Evolutionary conservation across 1,140 invertebrate species (phyloP).

Genomic region (Magallana angulata): DNA sequence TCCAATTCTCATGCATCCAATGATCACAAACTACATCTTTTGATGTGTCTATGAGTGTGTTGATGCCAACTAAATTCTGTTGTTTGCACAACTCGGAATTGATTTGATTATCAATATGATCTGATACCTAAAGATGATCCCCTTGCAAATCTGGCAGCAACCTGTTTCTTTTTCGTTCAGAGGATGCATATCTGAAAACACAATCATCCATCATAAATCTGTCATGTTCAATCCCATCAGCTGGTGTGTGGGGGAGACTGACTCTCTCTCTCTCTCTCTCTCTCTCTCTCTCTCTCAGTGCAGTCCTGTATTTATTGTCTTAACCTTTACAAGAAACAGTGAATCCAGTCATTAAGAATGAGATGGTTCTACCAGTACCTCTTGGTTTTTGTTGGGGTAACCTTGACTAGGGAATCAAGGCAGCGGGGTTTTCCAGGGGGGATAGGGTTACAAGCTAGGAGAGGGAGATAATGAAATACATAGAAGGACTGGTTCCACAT

Average conservation of each 20-base stretch:
- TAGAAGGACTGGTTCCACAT: not conserved
- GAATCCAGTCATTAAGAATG: not conserved
- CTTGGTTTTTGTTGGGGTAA: not conserved
- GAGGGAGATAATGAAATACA: not conserved
- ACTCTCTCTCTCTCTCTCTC: not conserved
- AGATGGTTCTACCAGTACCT: too few species aligned
- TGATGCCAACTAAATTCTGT: not conserved
- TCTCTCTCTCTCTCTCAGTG: not conserved
- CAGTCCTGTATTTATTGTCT: not conserved
- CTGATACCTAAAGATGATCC: not conserved
- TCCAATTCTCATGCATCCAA: too few species aligned
- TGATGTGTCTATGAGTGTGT: too few species aligned
- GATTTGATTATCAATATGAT: not conserved
- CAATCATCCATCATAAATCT: constrained; percentile 22
- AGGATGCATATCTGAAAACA: not conserved
- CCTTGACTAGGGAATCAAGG: not conserved
- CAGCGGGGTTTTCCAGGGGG: not conserved
- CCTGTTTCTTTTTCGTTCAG: constrained; percentile 5
- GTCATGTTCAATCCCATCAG: constrained; percentile 29
- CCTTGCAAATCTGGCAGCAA: not conserved
- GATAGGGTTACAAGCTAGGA: not conserved
- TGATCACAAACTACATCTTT: too few species aligned
- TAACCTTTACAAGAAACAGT: not conserved
- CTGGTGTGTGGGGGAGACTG: not conserved
- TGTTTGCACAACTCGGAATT: constrained; percentile 5